Evolutionary conservation across 2,113 vertebrate genomes (phyloP), one percentile per base, ranked within the genome.

Genomic region (Menura novaehollandiae): DNA sequence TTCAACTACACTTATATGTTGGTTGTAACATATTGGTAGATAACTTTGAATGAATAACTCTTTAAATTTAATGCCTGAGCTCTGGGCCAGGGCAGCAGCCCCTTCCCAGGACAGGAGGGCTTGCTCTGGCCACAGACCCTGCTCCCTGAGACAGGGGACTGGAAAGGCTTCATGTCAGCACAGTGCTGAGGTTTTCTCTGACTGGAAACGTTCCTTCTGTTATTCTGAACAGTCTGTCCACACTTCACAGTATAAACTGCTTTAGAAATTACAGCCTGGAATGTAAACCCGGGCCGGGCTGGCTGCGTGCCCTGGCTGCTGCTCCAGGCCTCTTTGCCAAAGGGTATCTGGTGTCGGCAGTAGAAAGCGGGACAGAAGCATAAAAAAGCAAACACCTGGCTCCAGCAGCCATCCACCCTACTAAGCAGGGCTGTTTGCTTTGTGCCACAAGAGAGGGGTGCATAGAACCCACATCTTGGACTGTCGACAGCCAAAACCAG

Each of bases 141-240:
- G 22, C 28, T 58, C 26, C 1, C 44, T 1, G 1, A 59, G 59
- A 55, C 52, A 80, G 58, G 14, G 76, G 66, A 23, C 13, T 18
- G 80, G 27, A 46, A 93, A 73, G 33, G 37, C 83, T 82, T 95
- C 86, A 75, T 27, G 0, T 46, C 93, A 79, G 46, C 90, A 28
- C 52, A 32, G 33, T 9, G 69, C 71, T 76, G 86, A 89, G 83
- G 51, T 63, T 95, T 62, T 47, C 55, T 95, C 43, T 53, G 46
- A 41, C 76, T 94, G 86, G 92, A 95, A 97, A 89, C 0, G 1
- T 89, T 95, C 73, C 60, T 82, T 55, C 86, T 96, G 91, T 88
- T 96, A 89, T 95, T 97, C 91, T 92, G 92, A 96, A 97, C 94
- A 97, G 43, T 89, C 85, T 95, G 94, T 96, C 93, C 89, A 85